These are phyloP conservation scores for Phthorimaea operculella DNA, from an alignment of 1,140 invertebrate species.

Conservation along the genomic window DNA sequence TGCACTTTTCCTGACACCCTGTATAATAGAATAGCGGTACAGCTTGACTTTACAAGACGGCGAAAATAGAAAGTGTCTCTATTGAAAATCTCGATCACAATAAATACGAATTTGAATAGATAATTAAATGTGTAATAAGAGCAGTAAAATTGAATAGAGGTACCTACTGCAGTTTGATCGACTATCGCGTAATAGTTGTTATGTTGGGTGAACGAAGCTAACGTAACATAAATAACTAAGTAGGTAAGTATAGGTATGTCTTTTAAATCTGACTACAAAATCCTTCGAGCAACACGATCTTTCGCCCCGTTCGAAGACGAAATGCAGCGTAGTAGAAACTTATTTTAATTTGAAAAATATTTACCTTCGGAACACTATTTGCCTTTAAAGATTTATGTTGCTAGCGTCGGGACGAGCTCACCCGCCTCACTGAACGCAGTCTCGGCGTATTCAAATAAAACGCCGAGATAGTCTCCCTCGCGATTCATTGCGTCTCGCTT, in stretches of 20 bases:
- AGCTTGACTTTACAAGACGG: no score
- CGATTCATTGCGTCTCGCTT: conserved; percentile 4
- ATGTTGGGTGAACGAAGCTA: background rate
- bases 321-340: background rate
- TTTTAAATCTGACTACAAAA: no score
- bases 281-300: no score
- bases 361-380: background rate
- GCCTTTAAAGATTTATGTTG: no score
- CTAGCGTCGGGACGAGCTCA: no score
- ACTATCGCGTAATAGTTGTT: background rate
- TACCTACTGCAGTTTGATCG: background rate
- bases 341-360: background rate
- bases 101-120: background rate
- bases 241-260: no score
- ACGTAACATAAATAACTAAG: no score
- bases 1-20: no score
- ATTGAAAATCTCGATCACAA: no score
- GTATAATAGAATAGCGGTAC: no score
- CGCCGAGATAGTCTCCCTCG: background rate
- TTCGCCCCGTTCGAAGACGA: no score
- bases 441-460: conserved; percentile 2
- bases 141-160: background rate
- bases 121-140: conserved; percentile 1
- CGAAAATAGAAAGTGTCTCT: no score
- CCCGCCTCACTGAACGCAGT: background rate